Conservation (phyloP, 2,113 vertebrate genomes). For the Myiopsitta monachus region DNA sequence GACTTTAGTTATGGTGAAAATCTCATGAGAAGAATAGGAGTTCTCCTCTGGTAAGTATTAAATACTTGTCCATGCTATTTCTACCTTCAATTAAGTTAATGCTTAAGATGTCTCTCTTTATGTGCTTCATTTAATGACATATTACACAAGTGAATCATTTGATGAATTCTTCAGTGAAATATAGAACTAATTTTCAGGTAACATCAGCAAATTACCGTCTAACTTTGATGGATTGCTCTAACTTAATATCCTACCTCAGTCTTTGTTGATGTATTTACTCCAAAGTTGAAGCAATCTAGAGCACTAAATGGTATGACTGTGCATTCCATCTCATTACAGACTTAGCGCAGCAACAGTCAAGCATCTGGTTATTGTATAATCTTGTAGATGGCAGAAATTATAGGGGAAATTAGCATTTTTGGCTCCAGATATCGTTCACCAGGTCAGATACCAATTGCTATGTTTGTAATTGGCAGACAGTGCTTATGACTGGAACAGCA, state of each 20-base stretch:
- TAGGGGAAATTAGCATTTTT: background rate
- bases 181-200: conserved; percentile 36
- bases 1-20: background rate
- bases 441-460: background rate
- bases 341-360: background rate
- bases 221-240: conserved; percentile 20
- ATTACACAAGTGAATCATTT: background rate
- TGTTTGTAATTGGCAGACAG: background rate
- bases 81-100: conserved; percentile 14
- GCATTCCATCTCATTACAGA: conserved; percentile 3
- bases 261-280: conserved; percentile 35
- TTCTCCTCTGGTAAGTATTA: background rate
- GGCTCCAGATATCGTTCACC: background rate
- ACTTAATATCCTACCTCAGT: background rate
- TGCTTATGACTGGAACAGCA: background rate
- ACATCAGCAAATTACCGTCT: background rate
- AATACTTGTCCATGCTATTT: background rate
- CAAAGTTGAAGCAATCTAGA: conserved; percentile 2
- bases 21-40: background rate
- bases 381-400: background rate
- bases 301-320: background rate
- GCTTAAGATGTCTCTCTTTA: conserved; percentile 1
- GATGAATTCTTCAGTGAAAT: conserved; percentile 30
- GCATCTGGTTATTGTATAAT: background rate
- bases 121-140: conserved; percentile 27